These are phyloP conservation scores for Latheticus oryzae DNA, from an alignment of 2,888 invertebrate genomes.

Conservation along the genomic window DNA sequence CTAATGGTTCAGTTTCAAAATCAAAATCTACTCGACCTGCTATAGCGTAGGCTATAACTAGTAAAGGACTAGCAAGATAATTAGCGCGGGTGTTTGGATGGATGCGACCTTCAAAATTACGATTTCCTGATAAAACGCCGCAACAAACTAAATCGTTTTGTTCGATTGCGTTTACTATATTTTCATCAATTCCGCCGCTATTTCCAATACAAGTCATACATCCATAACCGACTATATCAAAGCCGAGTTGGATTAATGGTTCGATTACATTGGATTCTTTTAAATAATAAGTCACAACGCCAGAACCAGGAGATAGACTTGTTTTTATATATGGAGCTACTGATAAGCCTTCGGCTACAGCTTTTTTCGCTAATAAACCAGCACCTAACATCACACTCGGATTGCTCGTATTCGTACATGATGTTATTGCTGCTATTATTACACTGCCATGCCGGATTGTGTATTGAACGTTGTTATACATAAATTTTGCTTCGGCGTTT, in stretches of 20 bases:
- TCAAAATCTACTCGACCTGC: slow-evolving; percentile 96
- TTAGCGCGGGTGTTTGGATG: slow-evolving; percentile 97
- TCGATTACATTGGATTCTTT: slow-evolving; percentile 93
- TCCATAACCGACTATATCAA: slow-evolving; percentile 97
- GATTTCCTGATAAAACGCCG: slow-evolving; percentile 95
- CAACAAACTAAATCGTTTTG: slow-evolving; percentile 94
- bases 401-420: slow-evolving; percentile 98
- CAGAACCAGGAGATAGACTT: slow-evolving; percentile 86
- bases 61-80: slow-evolving; percentile 95
- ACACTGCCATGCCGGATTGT: slow-evolving; percentile 89
- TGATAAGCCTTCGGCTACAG: slow-evolving; percentile 88
- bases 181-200: slow-evolving; percentile 93
- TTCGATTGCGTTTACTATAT: slow-evolving; percentile 92
- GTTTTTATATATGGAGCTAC: slow-evolving; percentile 97
- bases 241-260: slow-evolving; percentile 87
- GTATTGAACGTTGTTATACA: slow-evolving; percentile 84
- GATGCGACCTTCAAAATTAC: slow-evolving; percentile 98
- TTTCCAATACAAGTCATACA: slow-evolving; percentile 99
- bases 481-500: slow-evolving; percentile 76
- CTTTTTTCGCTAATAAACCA: slow-evolving; percentile 91
- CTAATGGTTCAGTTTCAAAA: slow-evolving; percentile 82
- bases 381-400: slow-evolving; percentile 99
- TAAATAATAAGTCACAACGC: slow-evolving; percentile 64
- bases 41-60: slow-evolving; percentile 97
- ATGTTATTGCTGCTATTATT: slow-evolving; percentile 97